Percentiles rank a stretch among this genome's conserved stretches.
Evolutionary conservation across 2,113 vertebrate species (phyloP).

Genomic region (Lates calcarifer): DNA sequence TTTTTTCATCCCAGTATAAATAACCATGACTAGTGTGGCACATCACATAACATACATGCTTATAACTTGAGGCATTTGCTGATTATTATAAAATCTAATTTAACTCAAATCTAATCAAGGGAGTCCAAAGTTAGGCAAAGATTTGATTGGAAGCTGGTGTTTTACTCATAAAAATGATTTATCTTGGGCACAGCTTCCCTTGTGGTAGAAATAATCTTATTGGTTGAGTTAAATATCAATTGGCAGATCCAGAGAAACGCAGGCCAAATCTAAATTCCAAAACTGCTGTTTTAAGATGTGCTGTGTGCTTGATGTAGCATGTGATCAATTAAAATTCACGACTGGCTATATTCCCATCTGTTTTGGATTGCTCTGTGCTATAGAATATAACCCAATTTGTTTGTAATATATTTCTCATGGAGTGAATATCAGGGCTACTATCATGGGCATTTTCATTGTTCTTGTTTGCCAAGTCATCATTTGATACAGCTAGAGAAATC

Average conservation of each 20-base stretch:
- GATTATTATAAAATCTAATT: constrained; percentile 39
- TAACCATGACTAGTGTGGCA: constrained; percentile 12
- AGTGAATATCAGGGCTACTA: constrained; percentile 17
- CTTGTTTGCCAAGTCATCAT: neutral
- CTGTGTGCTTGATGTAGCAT: constrained; percentile 25
- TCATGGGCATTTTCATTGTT: constrained; percentile 5
- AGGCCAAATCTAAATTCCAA: constrained; percentile 23
- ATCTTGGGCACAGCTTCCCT: constrained; percentile 9
- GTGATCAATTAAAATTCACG: constrained; percentile 38
- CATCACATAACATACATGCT: constrained; percentile 32
- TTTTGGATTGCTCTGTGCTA: neutral
- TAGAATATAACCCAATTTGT: constrained; percentile 11
- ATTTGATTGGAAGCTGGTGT: constrained; percentile 37
- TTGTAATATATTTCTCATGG: constrained; percentile 7
- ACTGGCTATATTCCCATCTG: constrained; percentile 32
- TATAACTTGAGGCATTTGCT: constrained; percentile 29
- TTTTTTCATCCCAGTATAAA: constrained; percentile 4
- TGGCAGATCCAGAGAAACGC: constrained; percentile 18
- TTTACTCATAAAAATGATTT: constrained; percentile 23
- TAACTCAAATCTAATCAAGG: constrained; percentile 28
- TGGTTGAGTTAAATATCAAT: constrained; percentile 33
- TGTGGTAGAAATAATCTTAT: constrained; percentile 10
- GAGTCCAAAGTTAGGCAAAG: constrained; percentile 27
- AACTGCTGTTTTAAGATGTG: constrained; percentile 13
- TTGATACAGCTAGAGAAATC: constrained; percentile 5